A percentile compares a stretch with the other conserved stretches of the same genome.
These are phyloP conservation scores for Misgurnus mizolepis DNA, from an alignment of 2,113 vertebrate genomes.

Conservation along the genomic window DNA sequence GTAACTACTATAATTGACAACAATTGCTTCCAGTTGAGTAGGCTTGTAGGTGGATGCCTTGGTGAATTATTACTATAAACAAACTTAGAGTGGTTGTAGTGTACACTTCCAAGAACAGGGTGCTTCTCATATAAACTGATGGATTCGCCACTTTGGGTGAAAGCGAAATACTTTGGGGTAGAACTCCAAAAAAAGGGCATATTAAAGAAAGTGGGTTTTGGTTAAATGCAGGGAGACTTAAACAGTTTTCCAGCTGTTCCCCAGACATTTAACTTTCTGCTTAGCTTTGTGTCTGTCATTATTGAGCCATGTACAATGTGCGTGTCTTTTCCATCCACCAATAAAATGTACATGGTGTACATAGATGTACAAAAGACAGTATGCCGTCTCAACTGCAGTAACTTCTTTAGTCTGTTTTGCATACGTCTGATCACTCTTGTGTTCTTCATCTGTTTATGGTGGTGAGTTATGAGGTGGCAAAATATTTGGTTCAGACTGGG, in stretches of 20 bases:
- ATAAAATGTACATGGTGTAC: not conserved
- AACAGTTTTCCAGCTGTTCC: constrained; percentile 48
- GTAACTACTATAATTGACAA: constrained; percentile 8
- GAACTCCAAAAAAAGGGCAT: not conserved
- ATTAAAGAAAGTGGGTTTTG: constrained; percentile 38
- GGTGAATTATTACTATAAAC: not conserved
- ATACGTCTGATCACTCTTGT: constrained; percentile 21
- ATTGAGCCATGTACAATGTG: not conserved
- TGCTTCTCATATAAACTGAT: not conserved
- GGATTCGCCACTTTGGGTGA: no score
- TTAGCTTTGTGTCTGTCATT: constrained; percentile 20
- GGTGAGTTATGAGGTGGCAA: not conserved
- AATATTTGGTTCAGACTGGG: not conserved
- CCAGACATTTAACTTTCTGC: constrained; percentile 15
- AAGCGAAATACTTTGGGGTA: not conserved
- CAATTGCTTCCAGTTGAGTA: constrained; percentile 12
- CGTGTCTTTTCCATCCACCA: not conserved
- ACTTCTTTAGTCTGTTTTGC: constrained; percentile 24
- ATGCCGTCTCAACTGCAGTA: not conserved
- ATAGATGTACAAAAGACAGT: not conserved
- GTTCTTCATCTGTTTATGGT: constrained; percentile 24
- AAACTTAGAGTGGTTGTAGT: not conserved
- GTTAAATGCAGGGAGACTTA: constrained; percentile 1
- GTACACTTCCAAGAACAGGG: not conserved
- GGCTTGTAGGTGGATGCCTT: not conserved